Base-by-base conservation (phyloP, 2,888 invertebrate species). In the Tubiluchus corallicola region DNA sequence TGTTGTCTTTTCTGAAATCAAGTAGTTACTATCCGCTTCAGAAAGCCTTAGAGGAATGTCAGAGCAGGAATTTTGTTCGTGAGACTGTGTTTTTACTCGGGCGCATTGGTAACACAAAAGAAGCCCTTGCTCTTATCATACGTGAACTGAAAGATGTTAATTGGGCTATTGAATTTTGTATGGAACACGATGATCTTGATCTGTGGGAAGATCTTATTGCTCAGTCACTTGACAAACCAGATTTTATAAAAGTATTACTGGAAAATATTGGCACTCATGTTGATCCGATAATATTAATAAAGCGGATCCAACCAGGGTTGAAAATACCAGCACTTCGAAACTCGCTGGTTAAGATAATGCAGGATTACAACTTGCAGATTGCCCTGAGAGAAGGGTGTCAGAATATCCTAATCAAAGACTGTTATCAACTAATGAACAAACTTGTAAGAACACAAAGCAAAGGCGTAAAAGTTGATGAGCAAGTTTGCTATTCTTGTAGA, bases 91-190 rank as follows among this genome's bases (percentile, higher is more conserved):
- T 85, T 63, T 68, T 98, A 18, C 69, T 88, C 45, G 67, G 63
- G 3, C 74, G 85, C 48, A 88, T 90, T 64, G 92, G 92, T 1
- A 84, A 84, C 59, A 78, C 80, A 0, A 75, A 77, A 51, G 85
- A 92, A 63, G 98, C 98, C 0, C 67, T 98, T 48, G 76, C 80
- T 53, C 74, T 94, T 43, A 94, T 96, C 57, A 83, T 85, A 43
- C 68, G 72, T 46, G 69, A 87, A 61, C 67, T 92, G 40, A 74
- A 78, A 52, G 83, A 94, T 58, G 85, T 96, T 57, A 76, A 84
- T 55, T 79, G 83, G 68, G 96, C 96, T 0, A 88, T 98, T 44
- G 78, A 79, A 45, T 96, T 96, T 68, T 96, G 94, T 62, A 88
- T 88, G 63, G 88, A 92, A 59, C 87, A 92, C 58, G 81, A 88